phyloP scores from a whole-genome alignment of 2,888 invertebrate genomes.

The Xanthia icteritia region DNA sequence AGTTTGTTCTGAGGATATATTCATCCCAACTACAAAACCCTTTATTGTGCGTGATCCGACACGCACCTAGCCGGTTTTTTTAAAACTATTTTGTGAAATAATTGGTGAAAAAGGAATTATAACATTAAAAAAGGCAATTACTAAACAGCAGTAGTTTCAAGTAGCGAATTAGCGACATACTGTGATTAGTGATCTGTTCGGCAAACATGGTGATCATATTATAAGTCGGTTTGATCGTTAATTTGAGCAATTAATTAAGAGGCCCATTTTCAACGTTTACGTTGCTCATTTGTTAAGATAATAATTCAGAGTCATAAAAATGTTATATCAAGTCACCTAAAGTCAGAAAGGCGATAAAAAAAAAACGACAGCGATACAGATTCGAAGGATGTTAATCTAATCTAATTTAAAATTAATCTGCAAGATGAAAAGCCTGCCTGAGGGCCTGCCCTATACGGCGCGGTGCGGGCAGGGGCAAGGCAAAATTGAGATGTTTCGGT shows the following conservation, averaged over 20 bases:
- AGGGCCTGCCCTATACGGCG: slow-evolving; percentile 65
- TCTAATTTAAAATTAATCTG: slow-evolving; percentile 87
- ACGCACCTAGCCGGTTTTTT: no score
- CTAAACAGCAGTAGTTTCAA: no score
- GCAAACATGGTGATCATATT: background rate
- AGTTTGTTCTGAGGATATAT: no score
- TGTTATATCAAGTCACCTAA: slow-evolving; percentile 42
- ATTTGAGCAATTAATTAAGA: background rate
- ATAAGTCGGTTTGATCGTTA: no score
- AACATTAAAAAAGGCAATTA: no score
- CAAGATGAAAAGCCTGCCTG: slow-evolving; percentile 80
- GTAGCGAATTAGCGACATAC: no score
- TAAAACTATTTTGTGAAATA: no score
- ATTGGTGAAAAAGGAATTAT: no score
- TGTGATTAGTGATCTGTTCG: background rate
- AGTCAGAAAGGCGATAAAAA: slow-evolving; percentile 72
- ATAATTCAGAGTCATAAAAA: slow-evolving; percentile 12
- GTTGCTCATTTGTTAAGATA: slow-evolving; percentile 7
- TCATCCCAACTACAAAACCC: no score
- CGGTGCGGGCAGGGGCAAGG: slow-evolving; percentile 47
- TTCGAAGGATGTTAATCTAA: slow-evolving; percentile 83
- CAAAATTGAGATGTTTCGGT: slow-evolving; percentile 80
- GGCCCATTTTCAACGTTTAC: background rate
- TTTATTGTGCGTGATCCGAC: no score
- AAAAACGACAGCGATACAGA: slow-evolving; percentile 79